Evolutionary conservation across 2,113 vertebrate genomes (phyloP).

Genomic region (Prionailurus bengalensis): DNA sequence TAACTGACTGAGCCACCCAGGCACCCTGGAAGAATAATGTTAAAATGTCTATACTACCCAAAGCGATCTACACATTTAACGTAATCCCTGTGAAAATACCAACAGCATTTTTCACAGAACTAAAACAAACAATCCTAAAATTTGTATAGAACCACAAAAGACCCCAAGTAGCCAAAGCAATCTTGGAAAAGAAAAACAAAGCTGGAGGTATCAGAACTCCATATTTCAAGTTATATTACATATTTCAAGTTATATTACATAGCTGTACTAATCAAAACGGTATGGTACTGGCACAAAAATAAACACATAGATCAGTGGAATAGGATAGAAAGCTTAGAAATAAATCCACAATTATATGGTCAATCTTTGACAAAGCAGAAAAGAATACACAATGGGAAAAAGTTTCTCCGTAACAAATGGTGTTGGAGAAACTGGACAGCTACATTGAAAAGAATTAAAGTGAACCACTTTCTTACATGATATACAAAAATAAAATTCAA

Average conservation of each 20-base stretch:
- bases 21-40: neutral
- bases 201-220: neutral
- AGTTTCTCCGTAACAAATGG: neutral
- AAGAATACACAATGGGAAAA: neutral
- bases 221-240: neutral
- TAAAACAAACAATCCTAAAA: neutral
- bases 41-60: neutral
- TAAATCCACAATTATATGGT: neutral
- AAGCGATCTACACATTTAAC: neutral
- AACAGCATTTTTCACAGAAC: neutral
- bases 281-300: neutral
- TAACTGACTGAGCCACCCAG: no score
- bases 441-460: neutral
- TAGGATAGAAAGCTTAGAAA: neutral
- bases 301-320: neutral
- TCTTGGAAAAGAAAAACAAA: neutral
- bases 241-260: neutral
- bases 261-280: neutral
- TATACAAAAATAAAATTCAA: neutral
- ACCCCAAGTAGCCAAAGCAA: neutral
- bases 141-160: neutral
- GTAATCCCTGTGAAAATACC: neutral
- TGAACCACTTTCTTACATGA: neutral
- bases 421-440: neutral
- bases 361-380: neutral